Evolutionary conservation across 2,888 invertebrate species (phyloP), one percentile per base, ranked within the genome.

Genomic region (Campoplex capitator): DNA sequence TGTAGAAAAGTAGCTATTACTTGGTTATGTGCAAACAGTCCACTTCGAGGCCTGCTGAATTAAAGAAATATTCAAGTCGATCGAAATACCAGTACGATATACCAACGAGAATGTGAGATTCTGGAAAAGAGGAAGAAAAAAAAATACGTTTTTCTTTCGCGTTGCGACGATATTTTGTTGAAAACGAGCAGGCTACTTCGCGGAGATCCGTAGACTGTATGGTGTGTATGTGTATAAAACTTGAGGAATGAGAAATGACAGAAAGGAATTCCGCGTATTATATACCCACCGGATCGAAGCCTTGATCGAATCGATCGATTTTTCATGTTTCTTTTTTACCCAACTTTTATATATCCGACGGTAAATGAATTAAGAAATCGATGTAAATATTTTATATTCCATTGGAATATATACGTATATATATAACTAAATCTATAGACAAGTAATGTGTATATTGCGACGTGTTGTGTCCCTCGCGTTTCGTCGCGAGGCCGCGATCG

Each of bases 341-440:
- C 28, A 48, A 38, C 68, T 54, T 68, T 9, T 38, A 68, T 38
- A 68, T 68, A 68, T 68, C 68, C 7, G 32, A n/a, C 32, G 13
- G 13, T 23, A 28, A 58, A 70, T 83, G 70, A 87, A 89, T 88
- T 86, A 89, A 89, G 86, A 88, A 88, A 86, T 87, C 86, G 85
- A 54, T 71, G 83, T 71, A 68, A 67, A 86, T 84, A 75, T 75
- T 32, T 32, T 51, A 54, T 68, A 73, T 38, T 23, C 7, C 28
- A 32, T 42, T 58, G 32, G n/a, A 38, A 45, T 32, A 58, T 32
- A 58, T n/a, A 11, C 7, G 32, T 67, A 1, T 18, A 23, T 65
- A 9, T 9, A 42, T 9, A 9, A 23, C 23, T 23, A 6, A 6
- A 28, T 42, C 2, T 73, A 23, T 68, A 18, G 35, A 76, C 13